Conservation (phyloP, 2,888 invertebrate genomes). For the Agrypnus murinus region DNA sequence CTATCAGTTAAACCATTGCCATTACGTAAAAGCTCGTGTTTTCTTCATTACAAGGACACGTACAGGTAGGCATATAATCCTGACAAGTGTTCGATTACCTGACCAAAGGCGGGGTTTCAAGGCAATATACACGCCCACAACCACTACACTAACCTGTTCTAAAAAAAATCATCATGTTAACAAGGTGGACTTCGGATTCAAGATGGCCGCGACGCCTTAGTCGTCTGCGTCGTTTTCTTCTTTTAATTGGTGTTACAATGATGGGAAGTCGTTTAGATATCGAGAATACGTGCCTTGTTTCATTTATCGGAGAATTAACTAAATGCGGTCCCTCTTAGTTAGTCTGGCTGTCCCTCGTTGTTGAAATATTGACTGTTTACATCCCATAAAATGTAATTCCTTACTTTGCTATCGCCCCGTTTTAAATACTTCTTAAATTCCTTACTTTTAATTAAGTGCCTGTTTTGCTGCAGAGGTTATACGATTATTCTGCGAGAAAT, state of each 20-base stretch:
- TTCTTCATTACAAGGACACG: conserved; percentile 58
- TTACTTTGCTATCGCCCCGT: conserved; percentile 46
- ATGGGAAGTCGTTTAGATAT: conserved; percentile 69
- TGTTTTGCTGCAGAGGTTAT: conserved; percentile 25
- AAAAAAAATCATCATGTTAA: conserved; percentile 69
- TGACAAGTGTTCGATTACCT: conserved; percentile 67
- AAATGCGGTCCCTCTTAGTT: conserved; percentile 51
- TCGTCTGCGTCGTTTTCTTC: conserved; percentile 66
- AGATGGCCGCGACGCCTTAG: conserved; percentile 70
- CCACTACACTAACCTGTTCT: conserved; percentile 67
- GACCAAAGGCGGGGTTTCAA: conserved; percentile 63
- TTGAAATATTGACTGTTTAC: conserved; percentile 53
- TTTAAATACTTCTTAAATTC: conserved; percentile 50
- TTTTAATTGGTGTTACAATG: conserved; percentile 69
- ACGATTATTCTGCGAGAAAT: conserved; percentile 28
- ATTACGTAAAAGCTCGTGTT: conserved; percentile 59
- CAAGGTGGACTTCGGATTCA: conserved; percentile 67
- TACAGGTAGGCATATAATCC: conserved; percentile 63
- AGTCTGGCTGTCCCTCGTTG: conserved; percentile 47
- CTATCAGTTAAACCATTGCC: conserved; percentile 51
- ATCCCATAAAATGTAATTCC: conserved; percentile 53
- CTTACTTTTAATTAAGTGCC: conserved; percentile 45
- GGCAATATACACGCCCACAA: conserved; percentile 65
- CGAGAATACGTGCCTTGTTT: conserved; percentile 67
- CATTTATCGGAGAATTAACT: conserved; percentile 67